Base-by-base conservation (phyloP, 2,888 invertebrate genomes). In the Drosophila picticornis region DNA sequence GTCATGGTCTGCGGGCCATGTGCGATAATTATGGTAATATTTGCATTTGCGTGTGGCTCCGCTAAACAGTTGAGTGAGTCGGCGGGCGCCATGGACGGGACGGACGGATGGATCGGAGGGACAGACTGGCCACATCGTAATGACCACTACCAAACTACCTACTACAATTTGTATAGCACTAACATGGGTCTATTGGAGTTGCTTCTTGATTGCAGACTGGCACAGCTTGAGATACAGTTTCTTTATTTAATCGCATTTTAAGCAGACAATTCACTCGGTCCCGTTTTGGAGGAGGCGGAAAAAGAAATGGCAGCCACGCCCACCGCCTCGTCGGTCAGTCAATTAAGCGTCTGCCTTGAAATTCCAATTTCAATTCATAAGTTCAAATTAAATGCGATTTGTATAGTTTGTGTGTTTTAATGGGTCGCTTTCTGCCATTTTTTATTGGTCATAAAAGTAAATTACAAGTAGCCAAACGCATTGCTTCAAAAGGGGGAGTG, bases 41-140 rank as follows among this genome's bases (percentile, higher is more conserved):
- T 87, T 89, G 90, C 88, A 87, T 89, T 87, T 87, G 87, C 87
- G 90, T 87, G 87, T 87, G 87, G 87, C 87, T 87, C 81, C 90
- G 88, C 83, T 87, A 83, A 89, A 87, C 87, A 89, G 87, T 87
- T 89, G 87, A 87, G 88, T 88, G 87, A 87, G 77, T 76, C 73
- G 90, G 76, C 77, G 87, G 89, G 89, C 87, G 89, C 86, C 89
- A 82, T 61, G 63, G 64, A 60, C 77, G 58, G 16, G 57, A n/a
- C 36, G 34, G 50, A 19, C 50, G 50, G 27, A 36, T 36, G 25
- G 36, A 56, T n/a, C 57, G 71, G 40, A 25, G 56, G 59, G 31
- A 52, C 29, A 4, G 29, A 29, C 50, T 56, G 38, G 38, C 38
- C 57, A 38, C 56, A 11, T 31, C 22, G 46, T 27, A 62, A 55